A percentile compares a stretch with the other conserved stretches of the same genome.
phyloP scores from a whole-genome alignment of 1,140 invertebrate species.

The Caenorhabditis remanei region DNA sequence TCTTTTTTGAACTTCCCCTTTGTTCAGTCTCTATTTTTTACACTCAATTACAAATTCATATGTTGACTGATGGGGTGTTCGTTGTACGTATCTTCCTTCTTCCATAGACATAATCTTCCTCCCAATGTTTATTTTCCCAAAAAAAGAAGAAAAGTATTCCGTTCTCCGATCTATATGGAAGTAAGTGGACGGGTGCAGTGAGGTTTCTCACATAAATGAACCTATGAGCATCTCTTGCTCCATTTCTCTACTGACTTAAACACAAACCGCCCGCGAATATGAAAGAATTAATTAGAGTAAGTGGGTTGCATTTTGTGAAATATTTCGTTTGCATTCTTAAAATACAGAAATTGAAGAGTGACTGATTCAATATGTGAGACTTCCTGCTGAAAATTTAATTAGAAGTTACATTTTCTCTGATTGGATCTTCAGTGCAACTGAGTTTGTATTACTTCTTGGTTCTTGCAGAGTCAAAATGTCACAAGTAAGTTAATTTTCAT shows the following conservation, averaged over 20 bases:
- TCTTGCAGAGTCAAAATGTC: no score
- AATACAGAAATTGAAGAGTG: no score
- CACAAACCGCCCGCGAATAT: no score
- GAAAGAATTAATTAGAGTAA: no score
- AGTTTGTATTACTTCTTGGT: no score
- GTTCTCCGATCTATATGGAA: conserved; percentile 57
- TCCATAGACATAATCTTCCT: conserved; percentile 10
- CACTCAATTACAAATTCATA: conserved; percentile 35
- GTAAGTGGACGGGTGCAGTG: not conserved
- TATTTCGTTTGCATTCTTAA: no score
- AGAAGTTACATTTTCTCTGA: not conserved
- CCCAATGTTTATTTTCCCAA: conserved; percentile 26
- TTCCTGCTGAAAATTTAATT: not conserved
- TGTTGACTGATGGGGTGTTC: conserved; percentile 40
- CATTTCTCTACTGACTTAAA: no score
- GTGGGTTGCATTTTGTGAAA: no score
- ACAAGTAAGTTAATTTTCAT: no score
- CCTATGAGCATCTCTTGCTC: not conserved
- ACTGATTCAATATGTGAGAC: conserved; percentile 11
- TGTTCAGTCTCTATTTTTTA: not conserved
- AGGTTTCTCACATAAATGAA: conserved; percentile 35
- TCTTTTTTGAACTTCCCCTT: not conserved
- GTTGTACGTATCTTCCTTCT: not conserved
- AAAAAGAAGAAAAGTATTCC: conserved; percentile 23
- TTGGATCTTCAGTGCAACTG: not conserved